Evolutionary conservation across 2,113 vertebrate species (phyloP).

Genomic region (Sturnus vulgaris): DNA sequence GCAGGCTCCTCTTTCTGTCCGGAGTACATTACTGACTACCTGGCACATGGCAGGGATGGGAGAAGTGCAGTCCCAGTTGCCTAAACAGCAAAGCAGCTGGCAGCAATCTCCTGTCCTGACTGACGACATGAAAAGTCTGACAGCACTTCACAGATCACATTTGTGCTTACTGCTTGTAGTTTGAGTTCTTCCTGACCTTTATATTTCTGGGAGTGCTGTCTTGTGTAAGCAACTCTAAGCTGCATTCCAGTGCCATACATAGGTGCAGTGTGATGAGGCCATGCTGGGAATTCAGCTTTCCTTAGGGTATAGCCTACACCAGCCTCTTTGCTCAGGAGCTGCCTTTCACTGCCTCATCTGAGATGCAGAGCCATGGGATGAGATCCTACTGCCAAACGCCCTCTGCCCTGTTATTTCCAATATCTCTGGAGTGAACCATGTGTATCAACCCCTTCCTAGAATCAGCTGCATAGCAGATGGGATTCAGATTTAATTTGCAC

Average conservation of each 20-base stretch:
- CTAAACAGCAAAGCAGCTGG: neutral
- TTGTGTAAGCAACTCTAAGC: fast-evolving
- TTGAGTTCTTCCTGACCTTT: neutral
- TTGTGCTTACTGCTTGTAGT: neutral
- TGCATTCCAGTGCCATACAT: neutral
- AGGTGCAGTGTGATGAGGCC: neutral
- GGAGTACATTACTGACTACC: neutral
- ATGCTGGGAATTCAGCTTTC: neutral
- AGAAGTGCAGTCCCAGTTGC: neutral
- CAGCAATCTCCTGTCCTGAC: neutral
- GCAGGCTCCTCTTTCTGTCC: neutral
- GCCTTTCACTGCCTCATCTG: neutral
- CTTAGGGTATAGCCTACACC: neutral
- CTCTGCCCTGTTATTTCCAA: neutral
- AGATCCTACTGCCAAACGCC: neutral
- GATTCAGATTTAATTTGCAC: neutral
- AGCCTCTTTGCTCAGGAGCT: neutral
- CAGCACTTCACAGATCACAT: neutral
- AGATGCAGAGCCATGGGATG: neutral
- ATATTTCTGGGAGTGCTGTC: neutral
- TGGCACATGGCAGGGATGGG: neutral
- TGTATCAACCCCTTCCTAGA: neutral
- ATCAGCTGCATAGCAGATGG: neutral
- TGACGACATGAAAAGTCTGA: neutral
- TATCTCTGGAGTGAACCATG: neutral